A percentile compares a stretch with the other conserved stretches of the same genome.
phyloP scores from a whole-genome alignment of 92 coral and sea anemone species.

The Palythoa caribaeorum region DNA sequence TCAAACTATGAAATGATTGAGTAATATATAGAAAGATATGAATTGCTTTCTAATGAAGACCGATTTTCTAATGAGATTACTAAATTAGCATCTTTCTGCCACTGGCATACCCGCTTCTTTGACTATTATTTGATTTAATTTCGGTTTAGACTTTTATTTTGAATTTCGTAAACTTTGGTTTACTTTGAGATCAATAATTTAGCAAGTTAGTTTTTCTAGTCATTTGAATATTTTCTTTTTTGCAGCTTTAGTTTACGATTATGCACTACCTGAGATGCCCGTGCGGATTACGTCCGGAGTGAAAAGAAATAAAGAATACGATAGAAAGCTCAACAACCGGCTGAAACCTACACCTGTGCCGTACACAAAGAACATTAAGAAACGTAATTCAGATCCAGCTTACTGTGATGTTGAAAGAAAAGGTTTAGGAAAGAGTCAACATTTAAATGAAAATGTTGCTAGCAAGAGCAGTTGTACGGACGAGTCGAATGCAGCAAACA shows the following conservation, averaged over 20 bases:
- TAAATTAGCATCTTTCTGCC: too few relatives aligned
- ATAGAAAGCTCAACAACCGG: not conserved
- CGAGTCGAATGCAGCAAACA: not conserved
- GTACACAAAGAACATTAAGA: not conserved
- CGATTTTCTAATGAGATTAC: too few relatives aligned
- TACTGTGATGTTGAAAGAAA: constrained; percentile 9
- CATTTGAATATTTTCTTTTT: not conserved
- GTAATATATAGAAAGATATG: too few relatives aligned
- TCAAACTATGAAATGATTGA: too few relatives aligned
- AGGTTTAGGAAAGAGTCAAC: not conserved
- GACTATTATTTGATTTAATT: too few relatives aligned
- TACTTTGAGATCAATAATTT: too few relatives aligned
- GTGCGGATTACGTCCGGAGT: not conserved
- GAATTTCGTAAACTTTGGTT: too few relatives aligned
- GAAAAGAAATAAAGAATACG: not conserved
- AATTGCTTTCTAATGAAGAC: too few relatives aligned
- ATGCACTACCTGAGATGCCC: constrained; percentile 26
- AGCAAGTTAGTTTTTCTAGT: not conserved
- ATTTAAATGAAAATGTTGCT: not conserved
- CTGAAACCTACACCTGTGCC: constrained; percentile 7
- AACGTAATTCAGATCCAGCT: not conserved
- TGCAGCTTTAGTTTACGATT: constrained; percentile 24
- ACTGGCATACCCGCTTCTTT: too few relatives aligned
- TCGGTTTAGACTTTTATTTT: too few relatives aligned
- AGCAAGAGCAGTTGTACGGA: not conserved